Evolutionary conservation across 1,140 invertebrate genomes (phyloP), one percentile per base, ranked within the genome.

Genomic region (Zaprionus ornatus): DNA sequence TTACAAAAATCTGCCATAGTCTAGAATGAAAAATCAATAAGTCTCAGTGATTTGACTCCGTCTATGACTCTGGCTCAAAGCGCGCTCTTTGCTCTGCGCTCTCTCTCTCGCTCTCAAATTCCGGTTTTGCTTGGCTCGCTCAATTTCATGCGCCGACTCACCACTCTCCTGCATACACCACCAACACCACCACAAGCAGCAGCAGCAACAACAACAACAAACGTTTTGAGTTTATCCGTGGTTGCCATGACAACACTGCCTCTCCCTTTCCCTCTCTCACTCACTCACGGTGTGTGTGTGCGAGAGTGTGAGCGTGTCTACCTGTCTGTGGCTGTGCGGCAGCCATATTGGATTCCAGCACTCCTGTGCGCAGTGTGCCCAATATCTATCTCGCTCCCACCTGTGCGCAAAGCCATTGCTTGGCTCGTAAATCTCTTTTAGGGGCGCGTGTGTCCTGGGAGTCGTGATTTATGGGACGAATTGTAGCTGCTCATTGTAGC

Each of bases 281-380:
- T 62, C 45, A n/a, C n/a, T 61, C 37, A 19, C 10, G 66, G 40
- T 64, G 42, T 57, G 78, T 77, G 81, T 77, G 80, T 55, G 72
- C 63, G 74, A 67, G 78, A 74, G 73, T 59, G 40, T 71, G 78
- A 56, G 77, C 64, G 68, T 84, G 75, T 88, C 84, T 91, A 91
- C 88, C 88, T 91, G 88, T 88, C 70, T 61, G 62, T 32, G 29
- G 29, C 29, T 9, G 9, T 59, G 64, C 75, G 78, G 88, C 88
- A 77, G 88, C 88, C 88, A 91, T 91, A 80, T 91, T 91, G 88
- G 83, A 91, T 91, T 91, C 88, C 88, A 91, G 87, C 88, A 84
- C 79, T 91, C 79, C 64, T 77, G 74, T 72, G 71, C 77, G 32
- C 68, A 76, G 7, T 66, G 68, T 65, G 40, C n/a, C 6, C 40